Evolutionary conservation across 2,797 vertebrate species (phyloP), one percentile per base, ranked within the genome.

Genomic region (Cossypha niveicapilla): DNA sequence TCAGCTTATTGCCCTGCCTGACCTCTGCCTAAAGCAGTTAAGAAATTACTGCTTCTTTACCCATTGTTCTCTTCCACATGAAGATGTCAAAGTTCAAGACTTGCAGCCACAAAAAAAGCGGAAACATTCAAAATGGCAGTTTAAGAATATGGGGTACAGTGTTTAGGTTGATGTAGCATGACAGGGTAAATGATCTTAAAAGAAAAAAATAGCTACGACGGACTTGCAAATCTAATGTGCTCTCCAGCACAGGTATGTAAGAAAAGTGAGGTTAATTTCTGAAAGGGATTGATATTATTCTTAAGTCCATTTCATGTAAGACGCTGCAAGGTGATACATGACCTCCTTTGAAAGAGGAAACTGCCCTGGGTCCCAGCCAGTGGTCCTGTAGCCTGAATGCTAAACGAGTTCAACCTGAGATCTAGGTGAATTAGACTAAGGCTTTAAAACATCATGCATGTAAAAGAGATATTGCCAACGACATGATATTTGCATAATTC

Each of bases 21-120:
- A 97, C 96, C 96, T 94, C 90, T 87, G 86, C 60, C 88, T 94
- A 79, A 96, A 93, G 77, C 58, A 56, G 17, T 94, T 92, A 92
- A 92, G 91, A 84, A 93, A 95, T 90, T 88, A 88, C n/a, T 89
- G 44, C 88, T 90, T 74, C 95, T 87, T 91, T 78, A 74, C 19
- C 42, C 50, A 61, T 93, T 95, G 76, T 97, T 88, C 60, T 61
- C 60, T 68, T 62, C 42, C 28, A 11, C 56, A 85, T 44, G 56
- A 93, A 96, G 63, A 85, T 93, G 74, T 94, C 87, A 92, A 94
- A 87, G 91, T 94, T 94, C 88, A 95, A 94, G 82, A 91, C 37
- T 14, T 57, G 12, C 32, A 86, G 65, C 57, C 75, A 91, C 34
- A 35, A 35, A 80, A 91, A 82, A 81, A 71, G 34, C 13, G 15